A percentile compares a stretch with the other conserved stretches of the same genome.
These are phyloP conservation scores for Triops cancriformis DNA, from an alignment of 1,140 invertebrate genomes.

Conservation along the genomic window DNA sequence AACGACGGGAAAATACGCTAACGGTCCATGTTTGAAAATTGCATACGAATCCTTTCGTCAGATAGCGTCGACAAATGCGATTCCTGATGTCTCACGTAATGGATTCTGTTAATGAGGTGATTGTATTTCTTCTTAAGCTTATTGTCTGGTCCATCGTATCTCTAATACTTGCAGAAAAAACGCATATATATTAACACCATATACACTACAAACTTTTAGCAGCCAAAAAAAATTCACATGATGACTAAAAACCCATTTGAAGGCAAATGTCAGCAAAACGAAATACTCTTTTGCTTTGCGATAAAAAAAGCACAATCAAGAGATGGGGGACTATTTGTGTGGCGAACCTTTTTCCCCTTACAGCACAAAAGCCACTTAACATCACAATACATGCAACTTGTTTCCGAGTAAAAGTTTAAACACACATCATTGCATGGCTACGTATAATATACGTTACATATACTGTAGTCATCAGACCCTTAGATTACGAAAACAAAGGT, in stretches of 20 bases:
- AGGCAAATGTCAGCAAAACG: slow-evolving; percentile 3
- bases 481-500: too few relatives aligned
- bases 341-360: not conserved
- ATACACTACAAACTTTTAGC: not conserved
- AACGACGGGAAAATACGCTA: too few relatives aligned
- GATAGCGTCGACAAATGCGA: too few relatives aligned
- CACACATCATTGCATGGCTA: not conserved
- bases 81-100: too few relatives aligned
- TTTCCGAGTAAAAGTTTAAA: not conserved
- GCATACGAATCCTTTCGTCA: too few relatives aligned
- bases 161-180: not conserved
- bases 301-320: not conserved
- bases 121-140: not conserved
- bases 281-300: not conserved
- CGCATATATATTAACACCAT: not conserved
- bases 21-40: too few relatives aligned
- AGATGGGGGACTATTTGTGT: not conserved
- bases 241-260: not conserved
- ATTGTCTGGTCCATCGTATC: not conserved
- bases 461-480: too few relatives aligned
- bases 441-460: not conserved
- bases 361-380: slow-evolving; percentile 3
- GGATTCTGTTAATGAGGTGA: not conserved
- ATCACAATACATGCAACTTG: not conserved
- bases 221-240: not conserved